Evolutionary conservation across 2,888 invertebrate species (phyloP), one percentile per base, ranked within the genome.

Genomic region (Leptopilina drosophilae): DNA sequence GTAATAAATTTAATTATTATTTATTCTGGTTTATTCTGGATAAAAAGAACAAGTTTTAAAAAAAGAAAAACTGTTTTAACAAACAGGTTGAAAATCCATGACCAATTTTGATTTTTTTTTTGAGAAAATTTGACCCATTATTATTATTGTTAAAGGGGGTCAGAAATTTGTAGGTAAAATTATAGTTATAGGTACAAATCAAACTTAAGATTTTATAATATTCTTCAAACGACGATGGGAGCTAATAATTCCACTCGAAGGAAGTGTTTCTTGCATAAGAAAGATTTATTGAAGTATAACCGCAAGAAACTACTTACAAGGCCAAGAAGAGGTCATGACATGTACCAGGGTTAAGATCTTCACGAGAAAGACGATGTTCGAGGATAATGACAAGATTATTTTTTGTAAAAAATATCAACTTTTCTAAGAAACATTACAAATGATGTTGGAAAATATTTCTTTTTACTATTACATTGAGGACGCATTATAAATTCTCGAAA

Each of bases 251-350:
- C 9, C 9, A 73, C 33, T 8, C 56, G 33, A 5, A 33, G 33
- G 11, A 73, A 73, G n/a, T 73, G 56, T 73, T 5, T 14, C 64
- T 56, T n/a, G 33, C 56, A 73, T 73, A 56, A 56, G 73, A 73
- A 46, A 67, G 33, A 73, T 73, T 33, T 73, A 73, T 73, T 73
- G 33, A 73, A 6, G 56, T 14, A 33, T 33, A 56, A 56, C 49
- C 73, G 5, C 53, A 69, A 73, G 8, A 33, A 40, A 46, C 20
- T 53, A 20, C 1, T 20, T 20, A n/a, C 56, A 73, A 56, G 73
- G 33, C 56, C 26, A 56, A 73, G 56, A 33, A 40, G 53, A 56
- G 73, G 73, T 73, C 56, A 53, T 40, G 14, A 5, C n/a, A 9
- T 53, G n/a, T 73, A 33, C 56, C 33, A 73, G 33, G 73, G 33